A percentile compares a stretch with the other conserved stretches of the same genome.
These are phyloP conservation scores for Heteractis magnifica DNA, from an alignment of 92 coral and sea anemone genomes.

Conservation along the genomic window DNA sequence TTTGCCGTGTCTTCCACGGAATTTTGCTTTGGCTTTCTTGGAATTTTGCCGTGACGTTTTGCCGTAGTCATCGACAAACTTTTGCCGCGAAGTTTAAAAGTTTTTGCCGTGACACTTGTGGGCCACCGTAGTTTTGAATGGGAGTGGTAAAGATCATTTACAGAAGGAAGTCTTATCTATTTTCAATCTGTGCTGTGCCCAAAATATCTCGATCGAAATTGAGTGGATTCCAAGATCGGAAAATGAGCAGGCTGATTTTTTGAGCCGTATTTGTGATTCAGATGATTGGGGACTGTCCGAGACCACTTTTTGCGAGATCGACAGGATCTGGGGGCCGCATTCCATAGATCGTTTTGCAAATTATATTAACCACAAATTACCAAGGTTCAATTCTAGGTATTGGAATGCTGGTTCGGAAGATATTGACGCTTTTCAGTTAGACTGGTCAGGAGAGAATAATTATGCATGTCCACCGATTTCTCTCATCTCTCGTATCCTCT, in stretches of 20 bases:
- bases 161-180: constrained; percentile 37
- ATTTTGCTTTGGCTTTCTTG: no score
- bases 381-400: constrained; percentile 44
- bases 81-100: no score
- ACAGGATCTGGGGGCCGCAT: constrained; percentile 58
- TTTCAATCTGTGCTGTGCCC: constrained; percentile 33
- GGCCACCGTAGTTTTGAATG: no score
- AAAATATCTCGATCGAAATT: constrained; percentile 41
- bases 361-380: constrained; percentile 32
- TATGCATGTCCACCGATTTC: constrained; percentile 45
- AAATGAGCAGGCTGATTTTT: constrained; percentile 56
- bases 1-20: no score
- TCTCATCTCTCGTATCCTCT: constrained; percentile 36
- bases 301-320: constrained; percentile 26
- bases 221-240: constrained; percentile 56
- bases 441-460: constrained; percentile 47
- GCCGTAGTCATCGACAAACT: no score
- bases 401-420: constrained; percentile 58
- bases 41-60: no score
- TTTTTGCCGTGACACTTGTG: no score
- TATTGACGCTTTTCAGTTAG: constrained; percentile 38
- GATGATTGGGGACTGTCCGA: constrained; percentile 47
- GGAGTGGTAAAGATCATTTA: constrained; percentile 14
- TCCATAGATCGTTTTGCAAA: constrained; percentile 50
- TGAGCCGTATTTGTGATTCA: constrained; percentile 47